A percentile compares a stretch with the other conserved stretches of the same genome.
Evolutionary conservation across 2,888 invertebrate genomes (phyloP).

Genomic region (Dryadula phaetusa): DNA sequence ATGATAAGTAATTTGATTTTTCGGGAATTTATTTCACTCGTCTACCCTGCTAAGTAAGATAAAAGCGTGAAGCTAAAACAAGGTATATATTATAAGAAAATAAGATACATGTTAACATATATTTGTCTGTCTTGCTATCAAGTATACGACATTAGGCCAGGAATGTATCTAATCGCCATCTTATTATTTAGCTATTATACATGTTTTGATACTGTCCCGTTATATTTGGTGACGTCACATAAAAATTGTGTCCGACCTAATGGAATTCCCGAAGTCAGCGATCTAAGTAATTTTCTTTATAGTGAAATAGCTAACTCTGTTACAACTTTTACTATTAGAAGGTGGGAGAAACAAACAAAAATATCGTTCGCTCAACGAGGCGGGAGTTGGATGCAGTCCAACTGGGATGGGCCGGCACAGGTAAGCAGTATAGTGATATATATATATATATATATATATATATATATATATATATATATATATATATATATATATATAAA

Average conservation of each 20-base stretch:
- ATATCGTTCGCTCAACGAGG: constrained; percentile 39
- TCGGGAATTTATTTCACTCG: too few relatives aligned
- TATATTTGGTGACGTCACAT: not conserved
- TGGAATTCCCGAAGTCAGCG: constrained; percentile 12
- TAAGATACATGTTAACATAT: not conserved
- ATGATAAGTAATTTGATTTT: too few relatives aligned
- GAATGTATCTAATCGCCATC: not conserved
- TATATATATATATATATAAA: too few relatives aligned
- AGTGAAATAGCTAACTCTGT: constrained; percentile 28
- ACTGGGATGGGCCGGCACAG: constrained; percentile 41
- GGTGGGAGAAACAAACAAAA: constrained; percentile 44
- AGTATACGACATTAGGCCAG: not conserved
- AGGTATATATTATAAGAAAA: too few relatives aligned
- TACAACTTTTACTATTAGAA: constrained; percentile 40
- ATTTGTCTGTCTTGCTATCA: not conserved
- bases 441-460: too few relatives aligned
- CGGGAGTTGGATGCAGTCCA: constrained; percentile 51
- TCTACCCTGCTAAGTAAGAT: too few relatives aligned
- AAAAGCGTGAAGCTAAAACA: too few relatives aligned
- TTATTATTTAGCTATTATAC: constrained; percentile 21
- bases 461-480: too few relatives aligned
- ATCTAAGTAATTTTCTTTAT: constrained; percentile 27
- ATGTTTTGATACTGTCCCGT: constrained; percentile 12
- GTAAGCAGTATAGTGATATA: constrained; percentile 32
- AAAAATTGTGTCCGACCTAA: constrained; percentile 14